Conservation (phyloP, 2,113 vertebrate species). For the Romanogobio albipinnatus region DNA sequence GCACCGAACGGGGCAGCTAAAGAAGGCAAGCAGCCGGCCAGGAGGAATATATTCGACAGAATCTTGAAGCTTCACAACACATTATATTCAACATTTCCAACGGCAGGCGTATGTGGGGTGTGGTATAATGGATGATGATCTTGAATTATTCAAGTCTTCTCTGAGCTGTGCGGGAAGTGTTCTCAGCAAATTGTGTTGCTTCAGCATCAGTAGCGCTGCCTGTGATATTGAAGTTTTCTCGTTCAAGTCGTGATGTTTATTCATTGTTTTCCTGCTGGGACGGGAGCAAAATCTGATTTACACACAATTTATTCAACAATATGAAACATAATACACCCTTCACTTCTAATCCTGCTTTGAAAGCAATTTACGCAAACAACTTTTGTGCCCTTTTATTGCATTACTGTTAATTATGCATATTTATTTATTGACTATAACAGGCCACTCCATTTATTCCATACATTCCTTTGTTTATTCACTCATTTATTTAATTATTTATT, state of each 20-base stretch:
- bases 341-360: constrained; percentile 53
- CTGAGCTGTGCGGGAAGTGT: constrained; percentile 37
- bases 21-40: constrained; percentile 25
- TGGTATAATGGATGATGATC: constrained; percentile 61
- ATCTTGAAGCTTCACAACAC: constrained; percentile 61
- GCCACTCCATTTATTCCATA: neutral
- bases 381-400: constrained; percentile 29
- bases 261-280: constrained; percentile 37
- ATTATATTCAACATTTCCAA: constrained; percentile 71
- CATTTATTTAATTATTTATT: too few species aligned
- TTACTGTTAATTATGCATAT: constrained; percentile 10
- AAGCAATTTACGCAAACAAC: constrained; percentile 17
- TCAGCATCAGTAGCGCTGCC: constrained; percentile 42
- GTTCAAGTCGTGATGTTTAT: constrained; percentile 38
- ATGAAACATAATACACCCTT: constrained; percentile 48
- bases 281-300: constrained; percentile 32
- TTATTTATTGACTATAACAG: neutral
- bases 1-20: constrained; percentile 67
- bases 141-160: constrained; percentile 77
- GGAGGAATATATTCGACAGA: constrained; percentile 25
- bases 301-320: constrained; percentile 62
- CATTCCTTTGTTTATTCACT: neutral
- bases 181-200: constrained; percentile 48
- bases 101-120: constrained; percentile 65
- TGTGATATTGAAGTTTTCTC: constrained; percentile 43